Percentiles rank a stretch among this genome's conserved stretches.
These are phyloP conservation scores for Tupaia tana DNA, from an alignment of 2,113 vertebrate species.

Conservation along the genomic window DNA sequence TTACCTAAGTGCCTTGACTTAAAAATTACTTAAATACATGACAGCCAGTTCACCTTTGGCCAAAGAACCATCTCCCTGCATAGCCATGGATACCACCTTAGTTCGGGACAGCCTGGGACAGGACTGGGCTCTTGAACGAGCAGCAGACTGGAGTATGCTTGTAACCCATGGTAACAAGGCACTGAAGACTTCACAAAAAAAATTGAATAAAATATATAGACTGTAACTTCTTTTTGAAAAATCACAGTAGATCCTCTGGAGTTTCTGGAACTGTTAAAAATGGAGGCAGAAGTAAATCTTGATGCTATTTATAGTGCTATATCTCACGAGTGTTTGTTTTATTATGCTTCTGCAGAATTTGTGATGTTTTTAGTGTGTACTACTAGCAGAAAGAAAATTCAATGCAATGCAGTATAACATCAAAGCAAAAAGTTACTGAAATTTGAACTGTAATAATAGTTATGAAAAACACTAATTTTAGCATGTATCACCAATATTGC, in stretches of 20 bases:
- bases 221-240: conserved; percentile 11
- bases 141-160: background rate
- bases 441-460: background rate
- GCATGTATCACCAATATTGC: background rate
- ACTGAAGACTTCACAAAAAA: conserved; percentile 14
- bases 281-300: conserved; percentile 42
- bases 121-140: background rate
- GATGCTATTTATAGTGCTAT: background rate
- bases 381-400: background rate
- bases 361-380: background rate
- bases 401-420: background rate
- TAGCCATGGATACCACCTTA: background rate
- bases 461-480: conserved; percentile 23
- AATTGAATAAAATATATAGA: background rate
- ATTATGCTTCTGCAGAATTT: background rate
- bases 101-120: background rate
- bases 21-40: background rate
- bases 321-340: background rate
- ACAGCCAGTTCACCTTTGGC: background rate
- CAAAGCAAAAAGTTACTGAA: conserved; percentile 38
- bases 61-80: background rate
- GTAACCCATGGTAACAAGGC: background rate
- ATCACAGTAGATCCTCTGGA: background rate
- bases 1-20: background rate
- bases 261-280: background rate